phyloP scores from a whole-genome alignment of 2,888 invertebrate genomes.

The Drymonia ruficornis region DNA sequence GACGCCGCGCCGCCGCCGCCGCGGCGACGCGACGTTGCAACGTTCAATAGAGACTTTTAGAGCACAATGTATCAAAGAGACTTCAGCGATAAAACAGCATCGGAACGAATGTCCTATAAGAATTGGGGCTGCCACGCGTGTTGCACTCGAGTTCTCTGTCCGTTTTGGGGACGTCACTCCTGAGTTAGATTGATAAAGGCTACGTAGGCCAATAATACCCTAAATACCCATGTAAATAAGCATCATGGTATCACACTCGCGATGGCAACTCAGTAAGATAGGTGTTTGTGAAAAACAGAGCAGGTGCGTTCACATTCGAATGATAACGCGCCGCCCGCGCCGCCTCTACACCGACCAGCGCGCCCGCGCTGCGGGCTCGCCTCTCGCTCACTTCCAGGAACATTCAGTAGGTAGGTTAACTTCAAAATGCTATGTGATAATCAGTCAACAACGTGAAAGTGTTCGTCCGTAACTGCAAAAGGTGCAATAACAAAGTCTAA shows the following conservation, averaged over 20 bases:
- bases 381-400: background rate
- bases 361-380: background rate
- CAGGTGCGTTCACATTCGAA: conserved; percentile 16
- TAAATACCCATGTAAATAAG: no score
- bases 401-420: background rate
- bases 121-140: background rate
- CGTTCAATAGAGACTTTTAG: conserved; percentile 10
- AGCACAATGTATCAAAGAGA: conserved; percentile 26
- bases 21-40: background rate
- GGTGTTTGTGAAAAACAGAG: conserved; percentile 27
- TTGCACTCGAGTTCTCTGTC: background rate
- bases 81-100: conserved; percentile 17
- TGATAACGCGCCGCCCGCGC: conserved; percentile 7
- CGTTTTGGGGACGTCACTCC: no score
- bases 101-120: conserved; percentile 6
- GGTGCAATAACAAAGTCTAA: background rate
- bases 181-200: no score
- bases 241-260: no score
- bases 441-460: background rate
- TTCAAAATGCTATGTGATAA: background rate
- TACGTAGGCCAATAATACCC: no score
- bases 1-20: conserved; percentile 7
- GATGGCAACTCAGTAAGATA: conserved; percentile 3
- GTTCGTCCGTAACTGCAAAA: background rate
- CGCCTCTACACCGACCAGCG: background rate